phyloP scores from a whole-genome alignment of 2,113 vertebrate genomes.

The Corynorhinus townsendii region DNA sequence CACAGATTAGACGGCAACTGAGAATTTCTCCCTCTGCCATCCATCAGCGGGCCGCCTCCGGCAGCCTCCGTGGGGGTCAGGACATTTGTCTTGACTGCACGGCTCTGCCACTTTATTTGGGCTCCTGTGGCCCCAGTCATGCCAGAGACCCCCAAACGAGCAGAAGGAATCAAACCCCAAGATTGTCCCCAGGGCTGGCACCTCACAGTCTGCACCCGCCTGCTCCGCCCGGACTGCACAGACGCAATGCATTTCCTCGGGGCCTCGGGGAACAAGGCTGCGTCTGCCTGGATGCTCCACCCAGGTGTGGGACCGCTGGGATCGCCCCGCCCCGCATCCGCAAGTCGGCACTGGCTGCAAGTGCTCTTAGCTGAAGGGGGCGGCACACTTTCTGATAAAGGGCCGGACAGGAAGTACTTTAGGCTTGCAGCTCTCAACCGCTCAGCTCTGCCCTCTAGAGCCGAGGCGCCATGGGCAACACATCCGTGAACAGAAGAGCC shows the following conservation, averaged over 20 bases:
- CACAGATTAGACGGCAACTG: constrained; percentile 67
- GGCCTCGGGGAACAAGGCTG: neutral
- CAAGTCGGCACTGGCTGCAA: neutral
- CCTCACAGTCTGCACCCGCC: neutral
- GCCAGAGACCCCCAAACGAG: neutral
- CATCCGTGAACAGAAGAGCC: neutral
- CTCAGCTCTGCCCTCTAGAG: neutral
- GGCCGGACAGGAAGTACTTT: neutral
- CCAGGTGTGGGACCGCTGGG: neutral
- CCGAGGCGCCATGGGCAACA: neutral
- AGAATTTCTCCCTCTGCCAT: constrained; percentile 65
- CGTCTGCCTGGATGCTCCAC: neutral
- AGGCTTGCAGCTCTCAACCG: neutral
- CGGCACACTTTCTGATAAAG: neutral
- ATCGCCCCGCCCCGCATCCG: neutral
- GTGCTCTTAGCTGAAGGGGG: neutral
- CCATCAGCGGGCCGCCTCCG: constrained; percentile 51
- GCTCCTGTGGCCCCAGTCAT: neutral
- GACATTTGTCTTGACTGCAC: constrained; percentile 55
- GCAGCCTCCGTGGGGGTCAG: neutral
- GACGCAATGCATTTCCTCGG: neutral
- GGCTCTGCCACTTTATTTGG: neutral
- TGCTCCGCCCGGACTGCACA: neutral
- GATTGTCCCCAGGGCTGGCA: neutral
- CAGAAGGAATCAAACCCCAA: neutral